Evolutionary conservation across 2,797 vertebrate genomes (phyloP).

Genomic region (Octomys mimax): DNA sequence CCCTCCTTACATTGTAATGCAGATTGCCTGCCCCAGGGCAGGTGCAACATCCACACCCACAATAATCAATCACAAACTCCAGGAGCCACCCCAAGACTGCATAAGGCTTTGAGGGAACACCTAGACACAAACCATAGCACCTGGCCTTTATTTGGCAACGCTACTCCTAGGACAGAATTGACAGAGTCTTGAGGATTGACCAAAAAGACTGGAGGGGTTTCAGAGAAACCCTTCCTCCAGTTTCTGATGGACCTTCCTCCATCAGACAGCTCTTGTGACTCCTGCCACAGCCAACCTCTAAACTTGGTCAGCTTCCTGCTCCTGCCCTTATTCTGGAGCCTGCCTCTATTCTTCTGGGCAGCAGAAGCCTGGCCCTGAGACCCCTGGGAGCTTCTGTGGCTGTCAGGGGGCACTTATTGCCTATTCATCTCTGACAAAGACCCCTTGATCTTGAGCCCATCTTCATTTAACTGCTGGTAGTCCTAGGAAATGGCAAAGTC

Average conservation of each 20-base stretch:
- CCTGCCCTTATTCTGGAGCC: background rate
- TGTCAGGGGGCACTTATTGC: too few relatives aligned
- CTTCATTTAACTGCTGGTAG: background rate
- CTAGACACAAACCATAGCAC: too few relatives aligned
- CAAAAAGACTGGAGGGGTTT: too few relatives aligned
- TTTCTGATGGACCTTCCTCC: background rate
- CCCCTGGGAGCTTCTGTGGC: background rate
- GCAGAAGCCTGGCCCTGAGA: background rate
- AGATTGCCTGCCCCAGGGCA: too few relatives aligned
- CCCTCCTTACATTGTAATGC: too few relatives aligned
- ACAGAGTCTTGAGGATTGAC: background rate
- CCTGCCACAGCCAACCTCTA: background rate
- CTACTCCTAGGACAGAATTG: rapidly evolving
- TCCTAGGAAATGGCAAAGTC: rapidly evolving
- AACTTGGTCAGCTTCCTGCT: background rate
- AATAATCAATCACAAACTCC: too few relatives aligned
- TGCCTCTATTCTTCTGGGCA: too few relatives aligned
- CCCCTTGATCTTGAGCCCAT: rapidly evolving
- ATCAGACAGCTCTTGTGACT: background rate
- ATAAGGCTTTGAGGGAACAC: too few relatives aligned
- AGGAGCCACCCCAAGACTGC: too few relatives aligned
- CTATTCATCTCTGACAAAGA: background rate
- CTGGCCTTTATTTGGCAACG: rapidly evolving
- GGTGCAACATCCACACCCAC: too few relatives aligned
- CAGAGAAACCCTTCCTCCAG: too few relatives aligned